Evolutionary conservation across 1,140 invertebrate genomes (phyloP).

Genomic region (Bombus waltoni): DNA sequence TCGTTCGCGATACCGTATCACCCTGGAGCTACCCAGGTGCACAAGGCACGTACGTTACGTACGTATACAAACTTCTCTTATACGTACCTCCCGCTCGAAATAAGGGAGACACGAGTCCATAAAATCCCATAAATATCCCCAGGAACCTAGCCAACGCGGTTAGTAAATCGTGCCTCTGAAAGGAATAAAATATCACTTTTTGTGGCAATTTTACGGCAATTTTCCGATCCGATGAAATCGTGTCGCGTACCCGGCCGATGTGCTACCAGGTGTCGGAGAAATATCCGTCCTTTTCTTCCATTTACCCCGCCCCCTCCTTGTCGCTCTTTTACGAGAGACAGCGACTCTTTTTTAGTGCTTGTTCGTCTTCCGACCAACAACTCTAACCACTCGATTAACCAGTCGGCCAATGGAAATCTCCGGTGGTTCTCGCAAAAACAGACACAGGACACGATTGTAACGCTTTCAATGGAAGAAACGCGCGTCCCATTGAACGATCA

Average conservation of each 20-base stretch:
- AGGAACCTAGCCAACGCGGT: slow-evolving; percentile 51
- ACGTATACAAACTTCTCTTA: not conserved
- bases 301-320: slow-evolving; percentile 4
- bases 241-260: slow-evolving; percentile 31
- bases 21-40: slow-evolving; percentile 42
- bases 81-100: not conserved
- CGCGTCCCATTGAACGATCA: slow-evolving; percentile 54
- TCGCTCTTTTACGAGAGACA: not conserved
- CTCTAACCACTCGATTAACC: slow-evolving; percentile 59
- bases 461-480: slow-evolving; percentile 41
- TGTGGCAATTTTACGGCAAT: slow-evolving; percentile 82
- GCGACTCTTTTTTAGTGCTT: not conserved
- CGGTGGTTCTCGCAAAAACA: slow-evolving; percentile 70
- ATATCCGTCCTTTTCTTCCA: not conserved
- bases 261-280: slow-evolving; percentile 56
- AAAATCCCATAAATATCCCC: slow-evolving; percentile 76
- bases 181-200: slow-evolving; percentile 81
- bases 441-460: not conserved
- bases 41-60: slow-evolving; percentile 12
- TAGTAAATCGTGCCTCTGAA: slow-evolving; percentile 63
- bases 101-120: slow-evolving; percentile 69
- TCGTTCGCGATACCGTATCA: not conserved
- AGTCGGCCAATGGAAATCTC: slow-evolving; percentile 34
- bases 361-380: slow-evolving; percentile 32
- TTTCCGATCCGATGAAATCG: slow-evolving; percentile 76